A percentile compares a stretch with the other conserved stretches of the same genome.
Conservation (phyloP, 2,113 vertebrate species). For the Hippocampus comes region DNA sequence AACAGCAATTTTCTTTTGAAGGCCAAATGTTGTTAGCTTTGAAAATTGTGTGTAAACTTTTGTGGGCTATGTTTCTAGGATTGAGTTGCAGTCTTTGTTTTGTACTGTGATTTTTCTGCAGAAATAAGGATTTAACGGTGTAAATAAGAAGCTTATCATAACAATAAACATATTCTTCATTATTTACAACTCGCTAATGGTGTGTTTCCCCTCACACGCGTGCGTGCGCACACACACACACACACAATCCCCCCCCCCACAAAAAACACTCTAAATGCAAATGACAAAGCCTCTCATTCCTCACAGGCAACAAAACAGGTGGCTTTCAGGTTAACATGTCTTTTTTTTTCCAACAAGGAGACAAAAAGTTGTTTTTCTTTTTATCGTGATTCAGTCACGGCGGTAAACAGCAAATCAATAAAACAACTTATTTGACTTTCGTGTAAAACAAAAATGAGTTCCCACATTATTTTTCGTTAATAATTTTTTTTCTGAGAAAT, state of each 20-base stretch:
- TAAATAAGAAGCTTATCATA: conserved; percentile 48
- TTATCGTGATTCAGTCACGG: background rate
- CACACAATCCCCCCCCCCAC: too few relatives aligned
- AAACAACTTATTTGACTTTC: background rate
- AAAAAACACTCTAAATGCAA: conserved; percentile 53
- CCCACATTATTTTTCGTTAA: too few relatives aligned
- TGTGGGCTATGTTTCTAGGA: too few relatives aligned
- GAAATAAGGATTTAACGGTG: conserved; percentile 31
- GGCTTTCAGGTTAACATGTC: background rate
- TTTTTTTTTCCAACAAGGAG: background rate
- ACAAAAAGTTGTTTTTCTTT: background rate
- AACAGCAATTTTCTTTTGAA: too few relatives aligned
- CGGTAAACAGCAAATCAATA: background rate
- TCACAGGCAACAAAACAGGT: background rate
- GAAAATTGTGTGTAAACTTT: background rate
- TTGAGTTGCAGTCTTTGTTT: background rate
- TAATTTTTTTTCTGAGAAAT: too few relatives aligned
- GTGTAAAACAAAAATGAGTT: background rate
- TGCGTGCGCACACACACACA: too few relatives aligned
- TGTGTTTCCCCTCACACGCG: background rate
- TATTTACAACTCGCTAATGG: conserved; percentile 11
- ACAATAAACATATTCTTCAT: conserved; percentile 58
- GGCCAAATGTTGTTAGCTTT: background rate
- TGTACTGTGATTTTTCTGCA: background rate
- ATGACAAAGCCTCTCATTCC: conserved; percentile 23